Conservation (phyloP, 2,113 vertebrate genomes). For the Lepisosteus osseus region DNA sequence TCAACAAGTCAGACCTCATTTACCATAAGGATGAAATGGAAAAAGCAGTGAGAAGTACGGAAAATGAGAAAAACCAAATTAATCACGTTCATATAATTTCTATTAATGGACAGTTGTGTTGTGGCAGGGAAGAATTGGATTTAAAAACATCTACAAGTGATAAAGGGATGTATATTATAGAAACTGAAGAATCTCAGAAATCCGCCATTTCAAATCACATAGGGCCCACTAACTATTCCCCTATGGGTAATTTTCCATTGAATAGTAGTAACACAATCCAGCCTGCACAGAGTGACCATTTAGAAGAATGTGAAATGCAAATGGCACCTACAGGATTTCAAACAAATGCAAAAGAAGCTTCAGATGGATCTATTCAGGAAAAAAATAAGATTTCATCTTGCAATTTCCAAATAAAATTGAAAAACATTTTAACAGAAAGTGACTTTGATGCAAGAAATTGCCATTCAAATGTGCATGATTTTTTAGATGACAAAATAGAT, state of each 20-base stretch:
- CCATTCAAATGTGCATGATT: not conserved
- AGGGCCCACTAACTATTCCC: not conserved
- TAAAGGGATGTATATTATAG: not conserved
- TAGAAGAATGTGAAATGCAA: not conserved
- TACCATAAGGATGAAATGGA: slow-evolving; percentile 30
- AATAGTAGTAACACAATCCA: not conserved
- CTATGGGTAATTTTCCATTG: not conserved
- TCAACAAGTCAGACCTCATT: slow-evolving; percentile 67
- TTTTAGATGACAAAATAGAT: not conserved
- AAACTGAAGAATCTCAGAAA: not conserved
- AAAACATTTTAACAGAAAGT: not conserved
- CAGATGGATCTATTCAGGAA: not conserved
- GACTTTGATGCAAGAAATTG: not conserved
- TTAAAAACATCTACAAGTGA: not conserved
- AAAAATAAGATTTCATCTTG: not conserved
- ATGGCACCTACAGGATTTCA: not conserved
- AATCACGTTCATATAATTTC: slow-evolving; percentile 48
- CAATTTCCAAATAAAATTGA: not conserved
- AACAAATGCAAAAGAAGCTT: not conserved
- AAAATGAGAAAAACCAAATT: slow-evolving; percentile 69
- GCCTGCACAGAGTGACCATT: not conserved
- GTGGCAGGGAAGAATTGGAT: not conserved
- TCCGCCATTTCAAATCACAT: not conserved
- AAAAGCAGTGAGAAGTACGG: slow-evolving; percentile 50
- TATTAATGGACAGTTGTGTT: not conserved